Percentiles rank a stretch among this genome's conserved stretches.
Conservation (phyloP, 2,888 invertebrate genomes). For the Erannis defoliaria region DNA sequence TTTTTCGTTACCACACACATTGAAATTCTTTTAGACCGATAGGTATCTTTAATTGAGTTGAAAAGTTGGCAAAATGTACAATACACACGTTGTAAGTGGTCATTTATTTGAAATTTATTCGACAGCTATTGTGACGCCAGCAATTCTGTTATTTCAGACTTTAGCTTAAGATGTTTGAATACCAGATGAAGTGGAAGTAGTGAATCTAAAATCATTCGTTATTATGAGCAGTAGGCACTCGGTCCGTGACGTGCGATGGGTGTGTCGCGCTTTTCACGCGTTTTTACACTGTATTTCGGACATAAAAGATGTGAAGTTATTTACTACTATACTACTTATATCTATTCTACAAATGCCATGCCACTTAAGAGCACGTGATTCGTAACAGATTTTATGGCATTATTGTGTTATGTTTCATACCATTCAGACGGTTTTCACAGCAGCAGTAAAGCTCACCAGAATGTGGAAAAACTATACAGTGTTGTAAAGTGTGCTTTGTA, state of each 20-base stretch:
- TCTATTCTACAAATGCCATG: neutral
- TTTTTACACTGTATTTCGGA: conserved; percentile 18
- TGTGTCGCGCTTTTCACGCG: conserved; percentile 35
- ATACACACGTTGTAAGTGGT: conserved; percentile 28
- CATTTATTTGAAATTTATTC: conserved; percentile 40
- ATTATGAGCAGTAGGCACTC: conserved; percentile 32
- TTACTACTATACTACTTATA: conserved; percentile 16
- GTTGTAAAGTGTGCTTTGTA: conserved; percentile 12
- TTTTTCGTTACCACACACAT: conserved; percentile 13
- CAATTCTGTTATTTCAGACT: conserved; percentile 39
- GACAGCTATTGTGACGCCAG: conserved; percentile 42
- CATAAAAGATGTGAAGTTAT: conserved; percentile 24
- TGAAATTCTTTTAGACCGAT: conserved; percentile 4
- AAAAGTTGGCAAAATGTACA: conserved; percentile 34
- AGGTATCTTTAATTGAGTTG: conserved; percentile 20
- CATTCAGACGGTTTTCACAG: conserved; percentile 31
- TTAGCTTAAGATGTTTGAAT: conserved; percentile 32
- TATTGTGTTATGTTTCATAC: conserved; percentile 34
- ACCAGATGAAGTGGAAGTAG: conserved; percentile 14
- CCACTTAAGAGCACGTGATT: conserved; percentile 15
- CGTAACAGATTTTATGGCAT: conserved; percentile 30
- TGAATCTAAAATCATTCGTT: conserved; percentile 29
- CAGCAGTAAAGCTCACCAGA: conserved; percentile 1
- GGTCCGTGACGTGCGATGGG: conserved; percentile 42
- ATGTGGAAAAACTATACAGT: neutral